Percentiles rank a stretch among this genome's conserved stretches.
Conservation (phyloP, 1,140 invertebrate genomes). For the Drosophila fuyamai region DNA sequence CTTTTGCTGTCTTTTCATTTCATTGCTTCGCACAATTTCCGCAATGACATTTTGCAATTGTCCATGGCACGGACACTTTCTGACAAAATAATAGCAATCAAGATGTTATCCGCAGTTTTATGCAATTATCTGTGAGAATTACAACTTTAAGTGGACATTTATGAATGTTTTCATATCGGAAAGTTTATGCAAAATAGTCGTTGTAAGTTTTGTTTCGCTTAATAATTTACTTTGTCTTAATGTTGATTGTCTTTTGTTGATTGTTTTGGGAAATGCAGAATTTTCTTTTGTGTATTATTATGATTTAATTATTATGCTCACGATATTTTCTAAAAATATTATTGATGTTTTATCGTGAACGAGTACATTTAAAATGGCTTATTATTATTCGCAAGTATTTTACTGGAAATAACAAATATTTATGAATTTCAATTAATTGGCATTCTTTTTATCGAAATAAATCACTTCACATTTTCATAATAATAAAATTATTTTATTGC, state of each 20-base stretch:
- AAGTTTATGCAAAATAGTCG: slow-evolving; percentile 1
- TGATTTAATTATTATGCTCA: no score
- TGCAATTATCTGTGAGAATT: slow-evolving; percentile 41
- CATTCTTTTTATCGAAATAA: no score
- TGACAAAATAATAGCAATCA: slow-evolving; percentile 31
- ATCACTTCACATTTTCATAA: no score
- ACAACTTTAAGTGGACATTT: slow-evolving; percentile 16
- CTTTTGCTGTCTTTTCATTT: slow-evolving; percentile 61
- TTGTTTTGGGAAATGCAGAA: not conserved
- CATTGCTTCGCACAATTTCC: slow-evolving; percentile 71
- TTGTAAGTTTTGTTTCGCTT: not conserved
- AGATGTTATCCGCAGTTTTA: slow-evolving; percentile 27
- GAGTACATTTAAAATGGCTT: no score
- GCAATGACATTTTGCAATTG: slow-evolving; percentile 75
- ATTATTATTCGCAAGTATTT: no score
- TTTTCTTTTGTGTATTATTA: no score
- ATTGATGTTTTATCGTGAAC: no score
- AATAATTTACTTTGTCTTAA: not conserved
- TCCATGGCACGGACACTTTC: slow-evolving; percentile 31
- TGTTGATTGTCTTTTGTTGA: not conserved
- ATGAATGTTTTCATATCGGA: slow-evolving; percentile 12
- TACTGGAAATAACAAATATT: no score
- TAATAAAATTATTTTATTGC: no score
- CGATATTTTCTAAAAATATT: no score
- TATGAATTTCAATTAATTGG: no score